These are phyloP conservation scores for Holacanthus passer DNA, from an alignment of 2,113 vertebrate genomes.

Conservation along the genomic window DNA sequence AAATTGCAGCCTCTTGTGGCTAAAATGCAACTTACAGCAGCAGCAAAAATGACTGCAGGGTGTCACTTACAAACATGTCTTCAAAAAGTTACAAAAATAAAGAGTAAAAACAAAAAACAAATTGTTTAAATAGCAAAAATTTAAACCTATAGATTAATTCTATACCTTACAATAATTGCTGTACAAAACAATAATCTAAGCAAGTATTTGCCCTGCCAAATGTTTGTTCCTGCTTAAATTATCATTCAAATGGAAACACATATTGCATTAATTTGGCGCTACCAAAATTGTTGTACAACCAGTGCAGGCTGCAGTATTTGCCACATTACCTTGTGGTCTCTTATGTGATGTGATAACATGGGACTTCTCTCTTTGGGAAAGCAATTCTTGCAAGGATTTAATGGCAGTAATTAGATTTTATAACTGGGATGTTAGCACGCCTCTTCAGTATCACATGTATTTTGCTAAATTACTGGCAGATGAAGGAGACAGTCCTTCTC, in stretches of 20 bases:
- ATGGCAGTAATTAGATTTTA: neutral
- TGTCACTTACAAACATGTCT: too few relatives aligned
- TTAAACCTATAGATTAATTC: too few relatives aligned
- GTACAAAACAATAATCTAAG: too few relatives aligned
- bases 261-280: neutral
- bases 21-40: slow-evolving; percentile 20
- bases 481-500: neutral
- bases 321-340: neutral
- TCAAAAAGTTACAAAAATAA: too few relatives aligned
- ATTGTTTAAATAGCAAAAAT: too few relatives aligned
- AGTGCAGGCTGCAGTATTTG: neutral
- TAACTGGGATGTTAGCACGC: neutral
- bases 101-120: too few relatives aligned
- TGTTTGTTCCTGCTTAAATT: neutral
- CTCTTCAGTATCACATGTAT: neutral
- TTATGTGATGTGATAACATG: neutral
- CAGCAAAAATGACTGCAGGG: neutral
- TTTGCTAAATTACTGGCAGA: neutral
- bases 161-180: too few relatives aligned
- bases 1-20: slow-evolving; percentile 75
- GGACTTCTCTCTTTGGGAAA: neutral
- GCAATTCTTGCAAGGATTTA: neutral
- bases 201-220: too few relatives aligned
- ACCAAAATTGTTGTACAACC: neutral
- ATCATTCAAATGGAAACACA: neutral